phyloP scores from a whole-genome alignment of 2,888 invertebrate species.

The Drosophila mettleri region DNA sequence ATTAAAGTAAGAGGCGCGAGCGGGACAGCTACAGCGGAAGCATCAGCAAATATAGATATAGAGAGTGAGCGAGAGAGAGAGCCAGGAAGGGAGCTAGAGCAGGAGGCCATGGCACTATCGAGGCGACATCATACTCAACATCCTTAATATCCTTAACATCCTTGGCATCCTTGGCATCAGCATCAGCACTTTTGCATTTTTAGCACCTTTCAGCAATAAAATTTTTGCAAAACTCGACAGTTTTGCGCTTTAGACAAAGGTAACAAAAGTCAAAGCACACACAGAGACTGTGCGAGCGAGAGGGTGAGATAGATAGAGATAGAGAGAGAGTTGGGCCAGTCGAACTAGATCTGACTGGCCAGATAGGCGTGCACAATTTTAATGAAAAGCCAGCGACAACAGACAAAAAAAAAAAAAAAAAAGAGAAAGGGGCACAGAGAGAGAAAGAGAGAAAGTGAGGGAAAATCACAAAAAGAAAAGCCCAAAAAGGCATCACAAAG shows the following conservation, averaged over 20 bases:
- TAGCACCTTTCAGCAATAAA: constrained; percentile 79
- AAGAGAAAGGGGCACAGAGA: too few relatives aligned
- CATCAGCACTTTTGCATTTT: constrained; percentile 78
- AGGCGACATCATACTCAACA: constrained; percentile 11
- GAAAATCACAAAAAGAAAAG: constrained; percentile 16
- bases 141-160: constrained; percentile 17
- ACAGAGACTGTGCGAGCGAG: constrained; percentile 1
- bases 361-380: constrained; percentile 71
- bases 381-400: constrained; percentile 69
- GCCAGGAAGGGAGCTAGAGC: constrained; percentile 3
- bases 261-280: constrained; percentile 60
- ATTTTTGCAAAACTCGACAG: constrained; percentile 78
- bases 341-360: constrained; percentile 61
- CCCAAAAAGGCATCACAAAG: constrained; percentile 42
- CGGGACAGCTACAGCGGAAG: constrained; percentile 25
- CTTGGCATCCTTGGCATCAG: constrained; percentile 21
- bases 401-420: constrained; percentile 16
- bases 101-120: constrained; percentile 7
- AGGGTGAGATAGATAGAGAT: neutral
- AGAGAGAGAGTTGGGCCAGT: constrained; percentile 26
- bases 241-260: constrained; percentile 77
- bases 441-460: constrained; percentile 1
- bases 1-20: constrained; percentile 62
- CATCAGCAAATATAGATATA: neutral
- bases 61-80: neutral